Percentiles rank a stretch among this genome's conserved stretches.
These are phyloP conservation scores for Aricia agestis DNA, from an alignment of 1,140 invertebrate species.

Conservation along the genomic window DNA sequence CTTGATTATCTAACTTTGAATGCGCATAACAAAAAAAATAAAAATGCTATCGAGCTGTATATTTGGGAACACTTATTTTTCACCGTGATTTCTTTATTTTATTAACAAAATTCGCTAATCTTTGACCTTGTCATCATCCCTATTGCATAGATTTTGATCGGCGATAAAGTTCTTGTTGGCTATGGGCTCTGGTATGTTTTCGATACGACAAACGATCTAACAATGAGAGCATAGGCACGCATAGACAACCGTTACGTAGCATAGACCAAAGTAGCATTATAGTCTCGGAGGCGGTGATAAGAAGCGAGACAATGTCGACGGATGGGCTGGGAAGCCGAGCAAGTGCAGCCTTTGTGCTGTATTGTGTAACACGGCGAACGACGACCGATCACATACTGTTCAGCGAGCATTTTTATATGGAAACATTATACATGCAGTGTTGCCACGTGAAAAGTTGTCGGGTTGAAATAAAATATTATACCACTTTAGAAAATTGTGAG, in stretches of 20 bases:
- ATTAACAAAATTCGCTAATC: no score
- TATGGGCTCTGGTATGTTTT: no score
- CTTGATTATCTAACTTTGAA: no score
- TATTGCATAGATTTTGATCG: no score
- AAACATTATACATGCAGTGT: neutral
- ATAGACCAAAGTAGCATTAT: no score
- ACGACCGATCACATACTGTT: slow-evolving; percentile 38
- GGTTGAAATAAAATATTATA: neutral
- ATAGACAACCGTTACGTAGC: neutral
- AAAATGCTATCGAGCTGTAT: no score
- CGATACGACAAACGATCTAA: neutral
- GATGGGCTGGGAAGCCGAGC: slow-evolving; percentile 54
- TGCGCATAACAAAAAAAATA: no score
- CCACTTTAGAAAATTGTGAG: no score
- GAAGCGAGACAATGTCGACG: slow-evolving; percentile 57
- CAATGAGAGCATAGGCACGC: neutral
- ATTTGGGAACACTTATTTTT: no score
- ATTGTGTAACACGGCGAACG: slow-evolving; percentile 51
- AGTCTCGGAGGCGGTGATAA: slow-evolving; percentile 28
- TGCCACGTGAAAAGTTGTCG: neutral
- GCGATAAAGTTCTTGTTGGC: no score
- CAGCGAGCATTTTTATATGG: neutral
- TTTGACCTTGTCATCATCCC: no score
- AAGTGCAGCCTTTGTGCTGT: slow-evolving; percentile 55
- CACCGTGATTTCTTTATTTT: no score